Evolutionary conservation across 2,797 vertebrate species (phyloP).

Genomic region (Microctenopoma steveboyesi): DNA sequence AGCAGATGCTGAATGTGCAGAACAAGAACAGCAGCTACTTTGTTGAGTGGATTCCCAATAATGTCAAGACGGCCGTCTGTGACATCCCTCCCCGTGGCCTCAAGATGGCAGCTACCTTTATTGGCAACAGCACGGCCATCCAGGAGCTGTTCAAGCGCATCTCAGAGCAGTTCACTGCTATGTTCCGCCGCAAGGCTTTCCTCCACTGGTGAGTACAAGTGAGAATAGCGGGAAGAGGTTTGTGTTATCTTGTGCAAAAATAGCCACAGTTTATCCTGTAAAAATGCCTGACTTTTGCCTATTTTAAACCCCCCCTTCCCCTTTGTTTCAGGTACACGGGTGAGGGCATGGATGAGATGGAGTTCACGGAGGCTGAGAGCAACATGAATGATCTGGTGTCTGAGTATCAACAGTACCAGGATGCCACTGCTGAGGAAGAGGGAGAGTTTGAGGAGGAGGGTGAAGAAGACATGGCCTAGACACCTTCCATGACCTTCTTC

Average conservation of each 20-base stretch:
- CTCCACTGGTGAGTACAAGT: slow-evolving; percentile 81
- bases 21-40: slow-evolving; percentile 87
- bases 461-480: slow-evolving; percentile 81
- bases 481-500: neutral
- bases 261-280: neutral
- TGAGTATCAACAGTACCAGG: slow-evolving; percentile 93
- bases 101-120: slow-evolving; percentile 94
- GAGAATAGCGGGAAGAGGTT: neutral
- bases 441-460: slow-evolving; percentile 84
- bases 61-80: slow-evolving; percentile 92
- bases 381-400: slow-evolving; percentile 95
- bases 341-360: slow-evolving; percentile 93
- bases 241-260: neutral
- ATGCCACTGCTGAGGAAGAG: slow-evolving; percentile 86
- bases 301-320: neutral
- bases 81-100: slow-evolving; percentile 92
- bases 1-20: slow-evolving; percentile 79
- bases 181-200: slow-evolving; percentile 87
- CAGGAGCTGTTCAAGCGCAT: slow-evolving; percentile 96
- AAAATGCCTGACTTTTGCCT: neutral
- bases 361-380: slow-evolving; percentile 96
- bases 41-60: slow-evolving; percentile 85
- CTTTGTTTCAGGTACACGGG: slow-evolving; percentile 79
- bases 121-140: slow-evolving; percentile 95
- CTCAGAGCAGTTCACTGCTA: slow-evolving; percentile 87